Conservation (phyloP, 2,888 invertebrate species). For the Nephrotoma appendiculata region DNA sequence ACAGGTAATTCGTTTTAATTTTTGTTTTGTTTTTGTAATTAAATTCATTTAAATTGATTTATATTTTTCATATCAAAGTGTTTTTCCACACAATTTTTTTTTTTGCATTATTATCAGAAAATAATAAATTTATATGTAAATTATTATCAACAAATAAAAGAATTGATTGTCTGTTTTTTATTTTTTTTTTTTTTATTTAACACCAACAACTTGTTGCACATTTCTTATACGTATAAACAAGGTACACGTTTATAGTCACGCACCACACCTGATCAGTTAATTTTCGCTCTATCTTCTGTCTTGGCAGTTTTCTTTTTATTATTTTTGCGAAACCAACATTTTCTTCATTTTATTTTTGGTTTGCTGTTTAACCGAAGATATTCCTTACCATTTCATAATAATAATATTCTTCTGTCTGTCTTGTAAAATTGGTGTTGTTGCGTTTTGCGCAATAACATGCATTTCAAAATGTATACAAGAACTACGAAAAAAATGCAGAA, state of each 20-base stretch:
- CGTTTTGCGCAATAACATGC: neutral
- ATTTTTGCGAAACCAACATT: neutral
- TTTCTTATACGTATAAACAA: neutral
- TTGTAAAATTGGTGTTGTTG: neutral
- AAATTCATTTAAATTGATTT: neutral
- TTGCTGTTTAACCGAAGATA: neutral
- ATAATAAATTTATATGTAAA: neutral
- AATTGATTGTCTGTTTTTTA: neutral
- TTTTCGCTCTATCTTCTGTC: neutral
- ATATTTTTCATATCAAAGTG: neutral
- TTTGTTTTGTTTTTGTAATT: neutral
- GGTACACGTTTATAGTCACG: neutral
- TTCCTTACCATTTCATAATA: neutral
- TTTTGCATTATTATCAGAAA: neutral
- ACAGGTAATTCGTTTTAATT: neutral
- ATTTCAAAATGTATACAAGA: neutral
- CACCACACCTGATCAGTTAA: neutral
- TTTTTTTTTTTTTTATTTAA: neutral
- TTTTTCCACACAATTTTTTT: neutral
- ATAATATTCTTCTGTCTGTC: neutral
- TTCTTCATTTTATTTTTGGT: neutral
- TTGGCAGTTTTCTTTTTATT: neutral
- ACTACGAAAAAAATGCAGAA: neutral
- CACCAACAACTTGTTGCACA: neutral
- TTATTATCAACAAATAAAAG: neutral